A percentile compares a stretch with the other conserved stretches of the same genome.
These are phyloP conservation scores for Myiothlypis chrysogaster DNA, from an alignment of 2,797 vertebrate genomes.

Conservation along the genomic window DNA sequence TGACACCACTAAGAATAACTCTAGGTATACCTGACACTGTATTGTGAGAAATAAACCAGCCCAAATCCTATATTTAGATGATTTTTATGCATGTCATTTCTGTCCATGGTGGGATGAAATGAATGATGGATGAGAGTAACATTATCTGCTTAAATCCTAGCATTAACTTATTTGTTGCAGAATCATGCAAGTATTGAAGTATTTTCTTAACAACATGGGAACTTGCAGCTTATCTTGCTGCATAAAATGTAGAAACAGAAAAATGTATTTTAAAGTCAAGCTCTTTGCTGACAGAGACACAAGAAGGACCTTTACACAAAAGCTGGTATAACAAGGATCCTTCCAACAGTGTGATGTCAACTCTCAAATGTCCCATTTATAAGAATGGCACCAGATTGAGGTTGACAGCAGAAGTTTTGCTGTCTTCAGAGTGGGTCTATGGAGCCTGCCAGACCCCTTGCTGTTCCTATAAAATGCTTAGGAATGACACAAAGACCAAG, in stretches of 20 bases:
- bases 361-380: neutral
- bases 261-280: neutral
- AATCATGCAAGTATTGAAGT: neutral
- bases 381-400: neutral
- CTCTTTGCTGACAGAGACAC: neutral
- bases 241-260: neutral
- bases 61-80: neutral
- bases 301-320: neutral
- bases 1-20: neutral
- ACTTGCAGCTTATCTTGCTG: neutral
- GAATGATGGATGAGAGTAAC: neutral
- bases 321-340: neutral
- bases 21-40: neutral
- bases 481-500: neutral
- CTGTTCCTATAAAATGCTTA: neutral
- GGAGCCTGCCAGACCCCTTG: neutral
- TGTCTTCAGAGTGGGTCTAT: fast-evolving
- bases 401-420: neutral
- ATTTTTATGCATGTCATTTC: neutral
- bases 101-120: neutral
- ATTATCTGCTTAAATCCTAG: neutral
- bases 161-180: neutral
- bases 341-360: neutral
- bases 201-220: neutral
- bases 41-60: neutral